phyloP scores from a whole-genome alignment of 1,140 invertebrate species.

The Drosophila lacteicornis region DNA sequence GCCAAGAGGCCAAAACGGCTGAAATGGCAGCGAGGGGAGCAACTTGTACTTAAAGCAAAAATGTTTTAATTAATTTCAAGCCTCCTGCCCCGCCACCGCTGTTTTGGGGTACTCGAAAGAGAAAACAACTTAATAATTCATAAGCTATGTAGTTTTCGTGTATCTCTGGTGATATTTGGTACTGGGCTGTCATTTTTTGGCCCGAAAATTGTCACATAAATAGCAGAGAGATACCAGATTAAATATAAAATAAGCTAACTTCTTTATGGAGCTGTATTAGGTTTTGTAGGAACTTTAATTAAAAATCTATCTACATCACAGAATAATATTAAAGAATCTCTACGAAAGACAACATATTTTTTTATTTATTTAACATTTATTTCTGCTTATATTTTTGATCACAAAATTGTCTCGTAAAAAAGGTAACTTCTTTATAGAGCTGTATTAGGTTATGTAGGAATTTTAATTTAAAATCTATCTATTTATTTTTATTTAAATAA shows the following conservation, averaged over 20 bases:
- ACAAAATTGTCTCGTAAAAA: constrained; percentile 65
- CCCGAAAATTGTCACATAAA: constrained; percentile 22
- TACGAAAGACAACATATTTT: background rate
- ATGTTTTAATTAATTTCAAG: constrained; percentile 80
- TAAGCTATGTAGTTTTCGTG: constrained; percentile 35
- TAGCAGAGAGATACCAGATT: background rate
- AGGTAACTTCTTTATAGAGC: too few species aligned
- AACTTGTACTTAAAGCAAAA: constrained; percentile 72
- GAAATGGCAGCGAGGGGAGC: constrained; percentile 43
- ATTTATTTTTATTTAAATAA: background rate
- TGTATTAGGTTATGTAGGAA: background rate
- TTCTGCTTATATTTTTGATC: background rate
- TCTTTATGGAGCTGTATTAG: too few species aligned
- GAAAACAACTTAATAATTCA: constrained; percentile 80
- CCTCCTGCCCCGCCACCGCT: background rate
- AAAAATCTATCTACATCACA: background rate
- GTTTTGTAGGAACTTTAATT: background rate
- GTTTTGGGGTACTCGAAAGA: constrained; percentile 6
- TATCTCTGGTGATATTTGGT: background rate
- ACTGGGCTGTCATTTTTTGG: constrained; percentile 5
- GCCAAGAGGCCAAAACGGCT: constrained; percentile 24
- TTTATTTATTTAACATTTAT: background rate
- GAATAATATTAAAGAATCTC: background rate
- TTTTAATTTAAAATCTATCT: background rate
- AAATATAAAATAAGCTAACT: background rate